Evolutionary conservation across 2,113 vertebrate genomes (phyloP), one percentile per base, ranked within the genome.

Genomic region (Lophius piscatorius): DNA sequence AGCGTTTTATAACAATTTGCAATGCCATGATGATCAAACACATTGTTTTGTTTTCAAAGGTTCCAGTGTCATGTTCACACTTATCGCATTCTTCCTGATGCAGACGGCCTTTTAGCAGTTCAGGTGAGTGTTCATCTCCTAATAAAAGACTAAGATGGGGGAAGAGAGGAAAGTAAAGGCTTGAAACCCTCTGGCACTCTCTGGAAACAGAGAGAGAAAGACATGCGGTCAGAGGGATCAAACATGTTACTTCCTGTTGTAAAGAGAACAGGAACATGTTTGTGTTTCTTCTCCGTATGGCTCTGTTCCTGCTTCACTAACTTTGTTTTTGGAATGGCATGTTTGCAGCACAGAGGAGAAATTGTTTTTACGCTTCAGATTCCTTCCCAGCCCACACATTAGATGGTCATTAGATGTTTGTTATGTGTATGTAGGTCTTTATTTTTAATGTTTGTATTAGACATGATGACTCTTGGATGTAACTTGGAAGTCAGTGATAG

Each of bases 51-150:
- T 49, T 65, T 74, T 14, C 76, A 50, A 82, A 96, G 94, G 72
- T 95, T 93, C 50, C 92, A 94, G 66, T 75, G 90, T 9, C 92
- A 94, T 5, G 91, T 96, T 70, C 93, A 96, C 84, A 95, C 94
- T 2, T 96, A 95, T 69, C 91, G 94, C 21, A 92, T 96, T 68
- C 92, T 96, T n/a, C 93, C 93, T 0, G 91, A 94, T 4, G 79
- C 88, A 0, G 92, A 94, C 6, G 94, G 93, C 29, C 87, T 92
- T 42, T 89, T 96, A 3, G 93, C 94, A 2, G 93, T 96, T 31
- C 94, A 96, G 93, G 94, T 95, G 72, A 86, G 90, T 63, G 34
- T 31, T 47, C 4, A 0, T 24, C 23, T 0, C 23, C 0, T 22
- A 18, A 21, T 55, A n/a, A 5, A 4, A 29, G 10, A 14, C 10